These are phyloP conservation scores for Grus americana DNA, from an alignment of 2,113 vertebrate species.

Conservation along the genomic window DNA sequence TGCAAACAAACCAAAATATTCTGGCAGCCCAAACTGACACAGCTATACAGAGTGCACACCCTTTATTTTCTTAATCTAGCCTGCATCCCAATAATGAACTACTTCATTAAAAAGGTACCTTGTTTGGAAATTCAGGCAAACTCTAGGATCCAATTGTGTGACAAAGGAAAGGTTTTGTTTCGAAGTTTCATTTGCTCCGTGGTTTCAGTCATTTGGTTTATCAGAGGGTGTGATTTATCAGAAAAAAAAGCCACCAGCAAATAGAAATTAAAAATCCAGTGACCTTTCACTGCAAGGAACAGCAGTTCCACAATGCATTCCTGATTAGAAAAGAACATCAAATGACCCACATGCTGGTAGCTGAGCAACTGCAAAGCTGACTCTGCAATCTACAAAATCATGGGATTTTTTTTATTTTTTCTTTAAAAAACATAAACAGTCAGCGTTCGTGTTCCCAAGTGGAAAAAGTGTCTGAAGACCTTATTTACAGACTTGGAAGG, in stretches of 20 bases:
- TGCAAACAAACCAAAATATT: conserved; percentile 37
- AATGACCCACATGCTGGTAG: conserved; percentile 34
- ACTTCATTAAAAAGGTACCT: background rate
- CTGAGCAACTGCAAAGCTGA: conserved; percentile 36
- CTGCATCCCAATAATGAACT: background rate
- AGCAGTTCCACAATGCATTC: conserved; percentile 20
- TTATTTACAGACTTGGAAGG: conserved; percentile 62
- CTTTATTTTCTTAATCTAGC: background rate
- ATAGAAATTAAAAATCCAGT: conserved; percentile 37
- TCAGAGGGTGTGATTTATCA: conserved; percentile 30
- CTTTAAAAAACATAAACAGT: conserved; percentile 18
- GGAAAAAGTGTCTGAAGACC: conserved; percentile 61
- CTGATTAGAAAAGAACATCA: conserved; percentile 49
- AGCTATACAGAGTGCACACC: background rate
- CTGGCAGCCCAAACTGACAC: background rate
- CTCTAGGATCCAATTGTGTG: background rate
- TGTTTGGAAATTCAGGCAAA: background rate
- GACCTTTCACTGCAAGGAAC: conserved; percentile 37
- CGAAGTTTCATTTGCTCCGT: background rate
- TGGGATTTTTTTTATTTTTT: background rate
- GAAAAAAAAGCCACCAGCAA: conserved; percentile 7
- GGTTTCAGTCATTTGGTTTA: conserved; percentile 20
- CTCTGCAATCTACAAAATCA: conserved; percentile 28
- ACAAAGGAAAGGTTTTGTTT: background rate
- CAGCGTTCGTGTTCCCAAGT: conserved; percentile 49